Percentiles rank a stretch among this genome's conserved stretches.
Conservation (phyloP, 2,888 invertebrate species). For the Drosophila kuntzei region DNA sequence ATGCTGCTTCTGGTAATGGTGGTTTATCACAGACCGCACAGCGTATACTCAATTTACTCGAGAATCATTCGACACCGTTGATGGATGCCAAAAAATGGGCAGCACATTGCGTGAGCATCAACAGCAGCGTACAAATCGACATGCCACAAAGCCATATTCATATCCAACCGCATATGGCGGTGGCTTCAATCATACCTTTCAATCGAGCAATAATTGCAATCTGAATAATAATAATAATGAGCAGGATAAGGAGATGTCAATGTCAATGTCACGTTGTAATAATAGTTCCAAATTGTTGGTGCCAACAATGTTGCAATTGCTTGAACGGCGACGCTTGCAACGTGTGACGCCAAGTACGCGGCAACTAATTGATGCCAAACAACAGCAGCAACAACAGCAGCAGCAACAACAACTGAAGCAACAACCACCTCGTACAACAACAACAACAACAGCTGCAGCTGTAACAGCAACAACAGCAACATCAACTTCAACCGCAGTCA, state of each 20-base stretch:
- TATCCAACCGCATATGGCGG: slow-evolving; percentile 27
- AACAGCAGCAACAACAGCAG: slow-evolving; percentile 9
- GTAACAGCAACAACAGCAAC: background rate
- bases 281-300: slow-evolving; percentile 86
- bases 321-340: slow-evolving; percentile 87
- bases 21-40: slow-evolving; percentile 88
- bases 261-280: background rate
- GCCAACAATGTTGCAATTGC: slow-evolving; percentile 88
- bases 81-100: slow-evolving; percentile 92
- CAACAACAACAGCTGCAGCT: slow-evolving; percentile 44
- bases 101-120: slow-evolving; percentile 77
- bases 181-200: slow-evolving; percentile 6
- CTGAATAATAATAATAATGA: slow-evolving; percentile 1
- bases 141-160: slow-evolving; percentile 49
- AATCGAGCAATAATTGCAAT: slow-evolving; percentile 17
- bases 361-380: slow-evolving; percentile 6
- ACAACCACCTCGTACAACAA: slow-evolving; percentile 38
- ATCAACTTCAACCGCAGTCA: background rate
- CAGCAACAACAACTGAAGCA: slow-evolving; percentile 43
- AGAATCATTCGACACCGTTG: slow-evolving; percentile 93
- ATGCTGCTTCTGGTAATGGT: background rate
- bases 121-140: slow-evolving; percentile 51
- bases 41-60: slow-evolving; percentile 91
- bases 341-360: slow-evolving; percentile 85
- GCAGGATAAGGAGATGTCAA: background rate